Evolutionary conservation across 2,797 vertebrate species (phyloP), one percentile per base, ranked within the genome.

Genomic region (Cirrhinus molitorella): DNA sequence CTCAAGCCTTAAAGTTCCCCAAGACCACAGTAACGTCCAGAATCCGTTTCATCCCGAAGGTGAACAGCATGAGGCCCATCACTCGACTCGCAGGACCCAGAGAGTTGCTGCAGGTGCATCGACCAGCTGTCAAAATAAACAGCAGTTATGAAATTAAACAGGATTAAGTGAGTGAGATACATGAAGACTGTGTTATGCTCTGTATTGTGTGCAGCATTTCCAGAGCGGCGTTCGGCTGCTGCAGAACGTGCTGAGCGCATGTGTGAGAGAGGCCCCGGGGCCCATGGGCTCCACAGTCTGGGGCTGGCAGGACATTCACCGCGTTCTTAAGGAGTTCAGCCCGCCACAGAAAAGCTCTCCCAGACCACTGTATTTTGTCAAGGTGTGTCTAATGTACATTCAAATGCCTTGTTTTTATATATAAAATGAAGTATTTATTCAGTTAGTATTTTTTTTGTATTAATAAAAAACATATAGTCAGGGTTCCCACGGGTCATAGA

Each of bases 21-120:
- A 90, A 84, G 1, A 3, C 85, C 77, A 91, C 92, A 0, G 45
- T 96, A 55, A 88, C 88, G 0, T 96, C 96, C 51, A 95, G 89
- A 19, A 95, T 99, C n/a, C 96, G 98, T 17, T 99, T 99, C 89
- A 95, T 99, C 88, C 98, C 98, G 47, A 99, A 99, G 93, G 79
- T 28, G 0, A 91, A 92, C 0, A 95, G 96, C 17, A 94, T 99
- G 86, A 95, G 98, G 53, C 96, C 98, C 0, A 96, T 99, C 79
- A 96, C 96, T 31, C 95, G 95, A 87, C 85, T 95, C 70, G 86
- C 88, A 5, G 87, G 91, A 79, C 25, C 92, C 13, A 55, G 57
- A 68, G 63, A 81, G 1, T 63, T 72, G 0, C 23, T 88, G 31
- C 83, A 83, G 87, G 85, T 68, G 77, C 5, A 34, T 59, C 11